These are phyloP conservation scores for Momotus momota DNA, from an alignment of 2,797 vertebrate species.

Conservation along the genomic window DNA sequence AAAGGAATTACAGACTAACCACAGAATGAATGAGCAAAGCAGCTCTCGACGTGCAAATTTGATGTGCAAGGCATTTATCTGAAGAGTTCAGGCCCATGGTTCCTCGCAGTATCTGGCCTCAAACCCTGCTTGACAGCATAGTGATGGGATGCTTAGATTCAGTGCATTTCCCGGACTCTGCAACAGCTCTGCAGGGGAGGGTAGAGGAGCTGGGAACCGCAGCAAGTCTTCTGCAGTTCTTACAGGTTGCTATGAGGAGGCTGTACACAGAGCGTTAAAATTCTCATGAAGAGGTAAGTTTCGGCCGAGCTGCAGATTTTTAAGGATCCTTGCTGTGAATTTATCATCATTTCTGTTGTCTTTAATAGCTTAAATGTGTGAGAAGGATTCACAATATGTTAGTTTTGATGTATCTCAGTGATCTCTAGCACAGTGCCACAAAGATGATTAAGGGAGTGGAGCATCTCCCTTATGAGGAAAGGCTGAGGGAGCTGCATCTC, in stretches of 20 bases:
- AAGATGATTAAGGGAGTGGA: no score
- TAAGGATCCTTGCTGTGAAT: not conserved
- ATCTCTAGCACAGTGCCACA: no score
- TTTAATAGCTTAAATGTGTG: not conserved
- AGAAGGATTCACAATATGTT: not conserved
- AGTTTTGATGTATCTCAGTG: not conserved
- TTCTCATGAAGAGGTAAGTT: not conserved
- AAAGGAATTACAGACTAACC: not conserved
- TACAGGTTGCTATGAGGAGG: not conserved
- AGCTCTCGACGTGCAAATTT: not conserved
- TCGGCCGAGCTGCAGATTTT: not conserved
- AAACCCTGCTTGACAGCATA: not conserved
- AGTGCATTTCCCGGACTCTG: not conserved
- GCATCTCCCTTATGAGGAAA: no score
- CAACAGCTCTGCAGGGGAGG: not conserved
- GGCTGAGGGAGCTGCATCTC: no score
- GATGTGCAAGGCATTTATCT: not conserved
- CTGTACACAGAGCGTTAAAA: not conserved
- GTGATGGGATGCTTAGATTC: not conserved
- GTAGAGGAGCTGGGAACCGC: not conserved
- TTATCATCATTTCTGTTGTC: not conserved
- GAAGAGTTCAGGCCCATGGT: not conserved
- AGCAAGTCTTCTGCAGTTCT: not conserved
- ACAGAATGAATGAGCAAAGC: not conserved
- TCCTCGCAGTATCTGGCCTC: not conserved